Conservation (phyloP, 2,888 invertebrate species). For the Ceriagrion tenellum region DNA sequence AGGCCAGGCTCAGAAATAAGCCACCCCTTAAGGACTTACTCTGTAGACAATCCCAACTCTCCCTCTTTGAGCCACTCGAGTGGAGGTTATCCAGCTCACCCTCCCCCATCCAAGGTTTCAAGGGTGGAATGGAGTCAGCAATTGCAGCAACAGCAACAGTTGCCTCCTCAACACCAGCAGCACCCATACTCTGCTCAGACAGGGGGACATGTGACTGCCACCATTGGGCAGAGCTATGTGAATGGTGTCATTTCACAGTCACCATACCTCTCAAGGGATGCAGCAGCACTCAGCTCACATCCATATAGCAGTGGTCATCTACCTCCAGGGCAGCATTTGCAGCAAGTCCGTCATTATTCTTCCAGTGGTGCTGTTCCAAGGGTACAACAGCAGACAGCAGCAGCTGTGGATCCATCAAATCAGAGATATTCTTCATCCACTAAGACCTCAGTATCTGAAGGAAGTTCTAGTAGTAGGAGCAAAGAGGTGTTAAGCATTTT, state of each 20-base stretch:
- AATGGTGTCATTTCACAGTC: slow-evolving; percentile 53
- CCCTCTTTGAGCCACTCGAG: slow-evolving; percentile 17
- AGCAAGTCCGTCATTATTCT: slow-evolving; percentile 20
- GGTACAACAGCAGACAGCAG: slow-evolving; percentile 18
- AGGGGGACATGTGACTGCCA: slow-evolving; percentile 6
- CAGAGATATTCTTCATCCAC: slow-evolving; percentile 31
- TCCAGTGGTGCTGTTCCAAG: background rate
- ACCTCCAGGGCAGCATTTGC: slow-evolving; percentile 7
- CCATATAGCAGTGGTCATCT: slow-evolving; percentile 33
- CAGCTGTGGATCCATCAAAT: background rate
- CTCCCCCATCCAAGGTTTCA: slow-evolving; percentile 33
- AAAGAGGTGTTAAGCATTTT: slow-evolving; percentile 86
- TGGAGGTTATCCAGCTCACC: slow-evolving; percentile 44
- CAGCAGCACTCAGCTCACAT: background rate
- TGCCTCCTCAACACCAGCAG: slow-evolving; percentile 74
- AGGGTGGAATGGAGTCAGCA: slow-evolving; percentile 68
- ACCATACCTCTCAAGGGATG: slow-evolving; percentile 33
- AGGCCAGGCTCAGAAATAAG: slow-evolving; percentile 40
- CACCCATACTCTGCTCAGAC: slow-evolving; percentile 69
- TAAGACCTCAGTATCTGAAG: slow-evolving; percentile 9
- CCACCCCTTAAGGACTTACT: slow-evolving; percentile 38
- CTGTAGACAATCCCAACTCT: slow-evolving; percentile 25
- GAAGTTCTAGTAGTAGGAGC: slow-evolving; percentile 79
- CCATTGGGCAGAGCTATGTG: background rate
- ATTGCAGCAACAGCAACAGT: slow-evolving; percentile 71